Evolutionary conservation across 2,888 invertebrate species (phyloP), one percentile per base, ranked within the genome.

Genomic region (Pteria penguin): DNA sequence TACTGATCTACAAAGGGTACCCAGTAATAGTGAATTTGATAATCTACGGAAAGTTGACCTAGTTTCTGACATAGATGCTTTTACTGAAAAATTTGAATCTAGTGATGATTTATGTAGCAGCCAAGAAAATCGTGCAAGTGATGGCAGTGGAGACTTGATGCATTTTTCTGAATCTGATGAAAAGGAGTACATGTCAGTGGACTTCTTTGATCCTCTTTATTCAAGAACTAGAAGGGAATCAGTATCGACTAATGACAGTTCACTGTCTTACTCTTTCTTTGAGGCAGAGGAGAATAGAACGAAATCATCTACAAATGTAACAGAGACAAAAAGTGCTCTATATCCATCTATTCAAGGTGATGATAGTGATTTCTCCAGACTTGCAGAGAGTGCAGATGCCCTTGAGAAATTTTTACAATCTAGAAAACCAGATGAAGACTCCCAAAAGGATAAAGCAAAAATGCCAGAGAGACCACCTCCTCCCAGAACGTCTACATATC

Each of bases 131-230:
- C 79, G 80, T 8, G 68, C 65, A 63, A 74, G 79, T 31, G 79
- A 75, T 60, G 79, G 67, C 27, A 81, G 73, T 78, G n/a, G n/a
- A n/a, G 86, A 88, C 71, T 78, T 88, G n/a, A 88, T 89, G 36
- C 78, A 86, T 62, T 72, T 84, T 75, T 65, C 63, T 73, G 74
- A 80, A 8, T 72, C 81, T 31, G 84, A 83, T 54, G 87, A 86
- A 29, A 86, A 86, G 29, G 89, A 89, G 55, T 89, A 89, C 78
- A 83, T 89, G n/a, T 86, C 88, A 5, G 69, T 89, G 60, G 86
- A 86, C 45, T 87, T 82, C 62, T 89, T 89, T 83, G 89, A 89
- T 71, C 89, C 89, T 1, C 65, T 89, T n/a, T 87, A 87, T 73
- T 75, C 76, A 55, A 82, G 84, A 67, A 86, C 85, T 4, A 66